Evolutionary conservation across 2,888 invertebrate genomes (phyloP), one percentile per base, ranked within the genome.

Genomic region (Synergus umbraculus): DNA sequence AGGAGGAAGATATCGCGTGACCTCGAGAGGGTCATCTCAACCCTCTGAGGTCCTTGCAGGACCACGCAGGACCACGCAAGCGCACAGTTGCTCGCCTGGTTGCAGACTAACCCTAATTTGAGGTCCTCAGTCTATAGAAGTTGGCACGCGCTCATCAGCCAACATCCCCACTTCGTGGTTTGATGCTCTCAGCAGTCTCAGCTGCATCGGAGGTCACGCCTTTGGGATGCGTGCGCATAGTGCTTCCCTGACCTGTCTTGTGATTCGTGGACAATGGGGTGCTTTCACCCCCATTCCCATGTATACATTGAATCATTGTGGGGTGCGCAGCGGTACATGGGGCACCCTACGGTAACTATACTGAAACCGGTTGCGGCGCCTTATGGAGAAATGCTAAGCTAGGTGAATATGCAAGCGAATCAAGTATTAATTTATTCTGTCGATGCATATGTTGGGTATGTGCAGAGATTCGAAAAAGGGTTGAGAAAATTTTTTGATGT

Each of bases 41-140:
- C 43, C 67, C 76, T 76, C 78, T 79, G 67, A 60, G 73, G 69
- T 43, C 44, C 79, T 76, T 60, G 60, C 4, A 60, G 84, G 84
- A 76, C 82, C 82, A 77, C 77, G 83, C 84, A 84, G 82, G 84
- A 85, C 83, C 85, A 90, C 89, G 89, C 90, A 88, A 88, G 91
- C 91, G 91, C 90, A 89, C 89, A 87, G 86, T 87, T 82, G 86
- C 89, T 87, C 89, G 89, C 87, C 87, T 87, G 87, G 83, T 86
- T 86, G 88, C 89, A 86, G 89, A 91, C 91, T 91, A 88, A 89
- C 87, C 83, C 83, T 83, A 69, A 67, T 73, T 46, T 78, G 80
- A 76, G 69, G 22, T 78, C 79, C 78, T 65, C 80, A 80, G 10
- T 29, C 22, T 29, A 29, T 58, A 64, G 29, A 49, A 73, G 29